These are phyloP conservation scores for Dolichallabes microphthalmus DNA, from an alignment of 2,113 vertebrate species.

Conservation along the genomic window DNA sequence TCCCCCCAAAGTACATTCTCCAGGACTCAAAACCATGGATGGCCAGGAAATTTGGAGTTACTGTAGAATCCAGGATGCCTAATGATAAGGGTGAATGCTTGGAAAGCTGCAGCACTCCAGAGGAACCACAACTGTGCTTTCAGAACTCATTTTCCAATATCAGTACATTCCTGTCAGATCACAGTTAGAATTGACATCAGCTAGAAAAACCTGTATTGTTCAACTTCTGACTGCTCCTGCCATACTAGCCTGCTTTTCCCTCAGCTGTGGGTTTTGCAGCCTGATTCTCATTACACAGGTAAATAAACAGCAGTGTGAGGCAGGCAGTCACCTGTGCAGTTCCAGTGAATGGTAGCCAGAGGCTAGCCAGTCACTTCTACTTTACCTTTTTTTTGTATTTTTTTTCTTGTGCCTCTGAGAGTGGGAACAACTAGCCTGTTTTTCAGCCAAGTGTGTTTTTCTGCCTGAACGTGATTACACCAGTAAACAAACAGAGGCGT, in stretches of 20 bases:
- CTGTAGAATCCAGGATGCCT: background rate
- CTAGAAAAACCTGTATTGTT: background rate
- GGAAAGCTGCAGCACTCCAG: background rate
- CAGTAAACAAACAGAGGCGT: slow-evolving; percentile 61
- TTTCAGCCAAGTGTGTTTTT: slow-evolving; percentile 35
- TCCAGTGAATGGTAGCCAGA: slow-evolving; percentile 29
- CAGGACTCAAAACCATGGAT: background rate
- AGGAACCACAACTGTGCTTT: slow-evolving; percentile 13
- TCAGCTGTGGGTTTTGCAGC: background rate
- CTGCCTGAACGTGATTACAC: slow-evolving; percentile 39
- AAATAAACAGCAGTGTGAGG: slow-evolving; percentile 9
- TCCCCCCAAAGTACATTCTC: background rate
- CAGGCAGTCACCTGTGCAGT: slow-evolving; percentile 18
- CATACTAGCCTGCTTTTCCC: background rate
- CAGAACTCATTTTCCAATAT: background rate
- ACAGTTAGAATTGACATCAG: slow-evolving; percentile 3
- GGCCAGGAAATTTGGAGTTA: background rate
- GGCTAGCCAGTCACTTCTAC: slow-evolving; percentile 72
- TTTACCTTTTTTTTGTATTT: slow-evolving; percentile 57
- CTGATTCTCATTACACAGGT: slow-evolving; percentile 11
- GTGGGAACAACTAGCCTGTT: background rate
- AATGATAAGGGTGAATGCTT: background rate
- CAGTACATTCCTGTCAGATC: background rate
- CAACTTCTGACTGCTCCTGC: background rate
- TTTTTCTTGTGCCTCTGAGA: slow-evolving; percentile 83